Conservation (phyloP, 2,888 invertebrate genomes). For the Drosophila percnosoma region DNA sequence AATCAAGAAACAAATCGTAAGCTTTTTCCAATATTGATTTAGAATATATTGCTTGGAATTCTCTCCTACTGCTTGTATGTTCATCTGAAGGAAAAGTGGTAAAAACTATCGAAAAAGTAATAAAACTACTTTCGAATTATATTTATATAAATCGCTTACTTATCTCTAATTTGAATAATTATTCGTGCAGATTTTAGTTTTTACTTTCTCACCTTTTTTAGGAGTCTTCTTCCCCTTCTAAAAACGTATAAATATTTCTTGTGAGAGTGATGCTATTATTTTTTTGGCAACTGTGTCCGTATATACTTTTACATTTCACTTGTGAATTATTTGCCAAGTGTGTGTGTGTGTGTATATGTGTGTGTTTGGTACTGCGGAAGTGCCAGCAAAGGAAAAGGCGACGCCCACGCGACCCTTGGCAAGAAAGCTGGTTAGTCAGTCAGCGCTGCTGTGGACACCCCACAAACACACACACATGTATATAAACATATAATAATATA, state of each 20-base stretch:
- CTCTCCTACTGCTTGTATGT: neutral
- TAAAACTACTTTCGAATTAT: neutral
- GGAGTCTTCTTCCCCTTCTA: neutral
- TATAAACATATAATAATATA: conserved; percentile 20
- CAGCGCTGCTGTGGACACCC: conserved; percentile 48
- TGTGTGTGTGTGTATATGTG: conserved; percentile 36
- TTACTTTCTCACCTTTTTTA: neutral
- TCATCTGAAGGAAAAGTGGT: neutral
- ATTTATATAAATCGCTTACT: neutral
- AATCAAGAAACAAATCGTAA: neutral
- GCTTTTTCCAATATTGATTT: too few relatives aligned
- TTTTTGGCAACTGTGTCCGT: neutral
- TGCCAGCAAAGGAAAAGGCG: conserved; percentile 49
- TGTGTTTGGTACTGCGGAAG: conserved; percentile 55
- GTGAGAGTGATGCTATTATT: neutral
- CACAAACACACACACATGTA: conserved; percentile 7
- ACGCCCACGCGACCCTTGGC: conserved; percentile 78
- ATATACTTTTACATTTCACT: conserved; percentile 47
- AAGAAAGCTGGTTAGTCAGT: conserved; percentile 74
- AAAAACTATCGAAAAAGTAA: neutral
- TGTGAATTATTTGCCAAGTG: conserved; percentile 70
- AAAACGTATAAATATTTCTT: neutral
- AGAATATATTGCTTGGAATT: neutral
- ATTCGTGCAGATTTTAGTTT: neutral
- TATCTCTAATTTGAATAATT: neutral